Conservation (phyloP, 2,113 vertebrate genomes). For the Leptocoma aspasia region DNA sequence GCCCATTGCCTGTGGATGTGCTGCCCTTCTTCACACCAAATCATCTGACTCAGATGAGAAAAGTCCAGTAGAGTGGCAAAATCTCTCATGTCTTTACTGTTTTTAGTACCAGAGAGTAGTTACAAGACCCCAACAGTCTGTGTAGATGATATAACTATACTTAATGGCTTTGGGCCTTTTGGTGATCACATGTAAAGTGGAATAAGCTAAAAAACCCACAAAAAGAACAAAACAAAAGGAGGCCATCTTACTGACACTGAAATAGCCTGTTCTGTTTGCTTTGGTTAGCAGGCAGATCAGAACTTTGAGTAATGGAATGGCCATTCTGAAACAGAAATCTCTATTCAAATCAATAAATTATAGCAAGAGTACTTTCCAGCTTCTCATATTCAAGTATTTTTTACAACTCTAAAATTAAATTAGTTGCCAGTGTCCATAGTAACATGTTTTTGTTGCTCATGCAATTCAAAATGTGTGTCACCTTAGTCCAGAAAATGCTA, state of each 20-base stretch:
- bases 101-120: not conserved
- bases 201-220: not conserved
- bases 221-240: not conserved
- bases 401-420: not conserved
- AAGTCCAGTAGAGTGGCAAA: not conserved
- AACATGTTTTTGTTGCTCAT: not conserved
- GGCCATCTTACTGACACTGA: not conserved
- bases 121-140: not conserved
- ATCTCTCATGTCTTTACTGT: not conserved
- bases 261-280: not conserved
- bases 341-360: not conserved
- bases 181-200: accelerated
- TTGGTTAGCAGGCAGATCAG: not conserved
- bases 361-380: not conserved
- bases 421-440: not conserved
- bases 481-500: not conserved
- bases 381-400: not conserved
- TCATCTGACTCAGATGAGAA: not conserved
- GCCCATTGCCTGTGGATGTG: too few species aligned
- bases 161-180: not conserved
- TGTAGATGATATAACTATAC: not conserved
- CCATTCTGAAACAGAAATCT: not conserved
- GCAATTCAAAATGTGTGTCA: not conserved
- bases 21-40: accelerated
- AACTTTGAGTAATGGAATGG: not conserved